These are phyloP conservation scores for Alligator mississippiensis DNA, from an alignment of 2,113 vertebrate species.

Conservation along the genomic window DNA sequence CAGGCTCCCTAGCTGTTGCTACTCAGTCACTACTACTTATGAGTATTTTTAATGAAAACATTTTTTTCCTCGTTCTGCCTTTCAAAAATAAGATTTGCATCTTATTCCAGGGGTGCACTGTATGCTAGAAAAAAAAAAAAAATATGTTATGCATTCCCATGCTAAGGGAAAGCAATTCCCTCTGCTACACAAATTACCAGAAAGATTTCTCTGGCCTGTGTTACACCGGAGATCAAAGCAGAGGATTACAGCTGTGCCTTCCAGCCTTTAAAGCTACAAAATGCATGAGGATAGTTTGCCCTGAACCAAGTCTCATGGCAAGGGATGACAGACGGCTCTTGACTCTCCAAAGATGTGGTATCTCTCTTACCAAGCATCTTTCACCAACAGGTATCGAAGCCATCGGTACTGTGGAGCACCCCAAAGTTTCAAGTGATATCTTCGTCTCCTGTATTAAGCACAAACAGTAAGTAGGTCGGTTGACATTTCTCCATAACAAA, in stretches of 20 bases:
- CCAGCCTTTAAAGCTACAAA: background rate
- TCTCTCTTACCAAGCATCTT: background rate
- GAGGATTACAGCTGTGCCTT: background rate
- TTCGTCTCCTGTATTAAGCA: background rate
- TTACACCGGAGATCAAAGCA: background rate
- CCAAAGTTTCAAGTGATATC: background rate
- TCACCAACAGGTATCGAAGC: background rate
- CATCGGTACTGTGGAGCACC: background rate
- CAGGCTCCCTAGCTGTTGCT: too few species aligned
- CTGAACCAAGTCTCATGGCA: background rate
- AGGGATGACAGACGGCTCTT: background rate
- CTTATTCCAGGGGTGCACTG: too few species aligned
- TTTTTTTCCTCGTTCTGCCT: too few species aligned
- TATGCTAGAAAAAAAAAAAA: too few species aligned
- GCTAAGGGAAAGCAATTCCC: background rate
- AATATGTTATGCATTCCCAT: background rate
- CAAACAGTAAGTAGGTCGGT: too few species aligned
- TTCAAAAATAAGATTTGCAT: too few species aligned
- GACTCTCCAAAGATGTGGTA: background rate
- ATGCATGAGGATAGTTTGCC: background rate
- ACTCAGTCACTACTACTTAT: too few species aligned
- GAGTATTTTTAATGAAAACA: too few species aligned
- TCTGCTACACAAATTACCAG: background rate
- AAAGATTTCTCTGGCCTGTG: background rate
- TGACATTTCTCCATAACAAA: too few species aligned